Evolutionary conservation across 2,113 vertebrate genomes (phyloP).

Genomic region (Alligator mississippiensis): DNA sequence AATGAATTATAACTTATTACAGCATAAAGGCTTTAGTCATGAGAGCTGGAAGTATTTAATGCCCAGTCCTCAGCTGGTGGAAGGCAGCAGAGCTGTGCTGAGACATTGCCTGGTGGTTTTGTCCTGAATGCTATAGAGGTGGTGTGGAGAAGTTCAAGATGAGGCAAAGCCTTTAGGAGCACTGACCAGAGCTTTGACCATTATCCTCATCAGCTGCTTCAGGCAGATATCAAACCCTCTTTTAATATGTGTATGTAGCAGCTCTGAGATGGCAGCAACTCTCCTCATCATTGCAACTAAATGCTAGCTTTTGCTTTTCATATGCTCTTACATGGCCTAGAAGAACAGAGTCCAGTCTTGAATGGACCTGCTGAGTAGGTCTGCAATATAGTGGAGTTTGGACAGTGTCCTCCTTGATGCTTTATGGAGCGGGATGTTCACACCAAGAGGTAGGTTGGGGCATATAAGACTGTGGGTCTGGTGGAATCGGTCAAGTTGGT

Average conservation of each 20-base stretch:
- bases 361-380: neutral
- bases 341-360: neutral
- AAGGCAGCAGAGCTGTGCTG: neutral
- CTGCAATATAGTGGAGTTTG: neutral
- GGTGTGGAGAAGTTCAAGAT: neutral
- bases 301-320: neutral
- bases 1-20: neutral
- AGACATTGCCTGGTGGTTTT: neutral
- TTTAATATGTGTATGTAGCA: neutral
- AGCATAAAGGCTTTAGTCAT: neutral
- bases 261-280: neutral
- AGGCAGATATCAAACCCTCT: neutral
- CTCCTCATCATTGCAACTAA: neutral
- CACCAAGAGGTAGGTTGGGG: neutral
- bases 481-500: neutral
- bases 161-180: neutral
- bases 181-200: neutral
- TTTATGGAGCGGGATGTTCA: neutral
- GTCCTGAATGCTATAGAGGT: neutral
- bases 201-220: neutral
- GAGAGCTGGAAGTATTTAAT: neutral
- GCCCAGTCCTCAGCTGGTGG: fast-evolving
- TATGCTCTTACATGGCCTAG: neutral
- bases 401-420: neutral
- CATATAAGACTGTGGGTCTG: neutral